Evolutionary conservation across 2,797 vertebrate genomes (phyloP).

Genomic region (Aphelocoma californica): DNA sequence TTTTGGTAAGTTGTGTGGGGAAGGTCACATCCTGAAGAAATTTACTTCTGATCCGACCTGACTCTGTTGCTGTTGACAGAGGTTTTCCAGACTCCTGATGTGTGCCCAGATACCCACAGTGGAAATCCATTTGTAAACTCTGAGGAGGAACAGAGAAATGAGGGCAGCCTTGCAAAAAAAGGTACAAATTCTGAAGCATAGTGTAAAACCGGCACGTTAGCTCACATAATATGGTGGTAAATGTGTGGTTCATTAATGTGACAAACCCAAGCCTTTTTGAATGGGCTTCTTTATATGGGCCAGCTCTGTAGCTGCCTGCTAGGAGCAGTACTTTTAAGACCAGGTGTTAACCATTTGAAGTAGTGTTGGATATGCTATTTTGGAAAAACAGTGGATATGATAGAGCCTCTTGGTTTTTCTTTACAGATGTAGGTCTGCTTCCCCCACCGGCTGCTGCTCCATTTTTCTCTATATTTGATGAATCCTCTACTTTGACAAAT

Average conservation of each 20-base stretch:
- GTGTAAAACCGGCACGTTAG: not conserved
- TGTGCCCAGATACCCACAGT: not conserved
- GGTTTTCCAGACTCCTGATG: not conserved
- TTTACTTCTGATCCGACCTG: not conserved
- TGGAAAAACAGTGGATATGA: not conserved
- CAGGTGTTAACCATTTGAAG: not conserved
- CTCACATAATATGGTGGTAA: not conserved
- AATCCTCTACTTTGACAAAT: slow-evolving; percentile 61
- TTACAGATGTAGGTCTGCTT: not conserved
- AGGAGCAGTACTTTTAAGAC: not conserved
- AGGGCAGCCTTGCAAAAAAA: not conserved
- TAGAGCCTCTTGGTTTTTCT: not conserved
- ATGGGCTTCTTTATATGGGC: not conserved
- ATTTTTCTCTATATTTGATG: slow-evolving; percentile 76
- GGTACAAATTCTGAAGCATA: not conserved
- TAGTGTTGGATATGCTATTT: not conserved
- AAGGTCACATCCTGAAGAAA: not conserved
- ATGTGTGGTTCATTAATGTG: not conserved
- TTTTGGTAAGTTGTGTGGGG: not conserved
- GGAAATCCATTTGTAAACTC: not conserved
- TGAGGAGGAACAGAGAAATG: not conserved
- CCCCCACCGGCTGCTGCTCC: not conserved
- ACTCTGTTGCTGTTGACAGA: not conserved
- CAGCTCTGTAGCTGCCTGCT: not conserved
- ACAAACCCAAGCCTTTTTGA: not conserved